Base-by-base conservation (phyloP, 2,888 invertebrate genomes). In the Synergus japonicus region DNA sequence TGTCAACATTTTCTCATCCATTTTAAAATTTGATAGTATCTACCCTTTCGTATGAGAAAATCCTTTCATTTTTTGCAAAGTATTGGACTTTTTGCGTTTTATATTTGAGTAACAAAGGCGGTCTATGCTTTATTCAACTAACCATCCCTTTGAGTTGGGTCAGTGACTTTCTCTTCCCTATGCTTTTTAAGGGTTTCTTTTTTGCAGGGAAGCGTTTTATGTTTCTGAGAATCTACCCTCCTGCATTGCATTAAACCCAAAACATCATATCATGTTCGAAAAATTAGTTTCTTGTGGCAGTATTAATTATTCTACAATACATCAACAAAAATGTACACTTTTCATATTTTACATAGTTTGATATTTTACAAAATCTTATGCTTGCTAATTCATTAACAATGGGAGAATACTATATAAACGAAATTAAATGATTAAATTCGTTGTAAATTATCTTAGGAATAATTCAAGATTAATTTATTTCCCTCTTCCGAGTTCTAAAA, bases 41-140 rank as follows among this genome's bases (percentile, higher is more conserved):
- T 49, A 15, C 5, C 12, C 13, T 44, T 67, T 22, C 8, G 15
- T 1, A 29, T 29, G 29, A 69, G 15, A 49, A 49, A 69, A 69
- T 69, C 29, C 29, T 69, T 69, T 49, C n/a, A 22, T 46, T 69
- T 49, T 49, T 37, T 13, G 49, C 29, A 1, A 13, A 49, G 29
- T 44, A 49, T 69, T 29, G 29, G 49, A 44, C 29, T 49, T 69
- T 49, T 49, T 69, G 9, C 69, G 15, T 69, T 69, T 69, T 49
- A 46, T 22, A 15, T 69, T 46, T 49, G 29, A 69, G 69, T 69
- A 29, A 49, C 49, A 69, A 69, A 49, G 46, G 49, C 49, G 46
- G 29, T 49, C 46, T 69, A 69, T 69, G 49, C 49, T 69, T 49
- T 49, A 69, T 69, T 69, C 69, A 69, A 69, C 69, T 69, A 69